phyloP scores from a whole-genome alignment of 2,113 vertebrate species.

The Plectropomus leopardus region DNA sequence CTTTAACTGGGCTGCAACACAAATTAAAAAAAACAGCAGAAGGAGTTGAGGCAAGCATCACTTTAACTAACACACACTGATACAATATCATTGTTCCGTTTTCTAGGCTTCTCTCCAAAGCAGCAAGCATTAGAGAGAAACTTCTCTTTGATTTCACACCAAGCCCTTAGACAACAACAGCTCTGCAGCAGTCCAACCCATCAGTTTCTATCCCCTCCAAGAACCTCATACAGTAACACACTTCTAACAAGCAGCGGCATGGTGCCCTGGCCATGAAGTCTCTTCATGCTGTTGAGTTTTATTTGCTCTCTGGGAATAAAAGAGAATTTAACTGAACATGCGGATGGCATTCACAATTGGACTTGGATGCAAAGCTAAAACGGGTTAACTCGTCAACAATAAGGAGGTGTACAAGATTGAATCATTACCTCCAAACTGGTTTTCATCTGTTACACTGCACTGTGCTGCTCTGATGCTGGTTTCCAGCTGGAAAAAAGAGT shows the following conservation, averaged over 20 bases:
- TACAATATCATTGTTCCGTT: constrained; percentile 43
- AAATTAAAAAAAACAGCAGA: not conserved
- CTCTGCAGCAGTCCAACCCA: constrained; percentile 44
- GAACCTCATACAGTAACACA: constrained; percentile 31
- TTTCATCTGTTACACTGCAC: constrained; percentile 11
- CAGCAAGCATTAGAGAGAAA: constrained; percentile 33
- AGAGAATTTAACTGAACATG: constrained; percentile 54
- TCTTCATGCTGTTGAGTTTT: constrained; percentile 37
- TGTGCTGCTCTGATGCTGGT: constrained; percentile 10
- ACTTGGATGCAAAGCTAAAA: constrained; percentile 37
- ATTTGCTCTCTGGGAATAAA: constrained; percentile 46
- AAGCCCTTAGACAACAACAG: constrained; percentile 52
- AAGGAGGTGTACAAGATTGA: not conserved
- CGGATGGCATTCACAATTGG: not conserved
- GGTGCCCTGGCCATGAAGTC: constrained; percentile 31
- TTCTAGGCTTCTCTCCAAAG: constrained; percentile 58
- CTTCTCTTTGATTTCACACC: constrained; percentile 64
- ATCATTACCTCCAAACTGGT: not conserved
- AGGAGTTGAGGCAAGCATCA: constrained; percentile 21
- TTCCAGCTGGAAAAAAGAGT: not conserved
- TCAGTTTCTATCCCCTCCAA: constrained; percentile 36
- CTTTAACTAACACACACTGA: constrained; percentile 27
- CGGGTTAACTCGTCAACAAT: constrained; percentile 13
- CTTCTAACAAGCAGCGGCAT: constrained; percentile 49
- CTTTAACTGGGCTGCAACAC: not conserved